Conservation (phyloP, 2,888 invertebrate genomes). For the Rosalia funebris region DNA sequence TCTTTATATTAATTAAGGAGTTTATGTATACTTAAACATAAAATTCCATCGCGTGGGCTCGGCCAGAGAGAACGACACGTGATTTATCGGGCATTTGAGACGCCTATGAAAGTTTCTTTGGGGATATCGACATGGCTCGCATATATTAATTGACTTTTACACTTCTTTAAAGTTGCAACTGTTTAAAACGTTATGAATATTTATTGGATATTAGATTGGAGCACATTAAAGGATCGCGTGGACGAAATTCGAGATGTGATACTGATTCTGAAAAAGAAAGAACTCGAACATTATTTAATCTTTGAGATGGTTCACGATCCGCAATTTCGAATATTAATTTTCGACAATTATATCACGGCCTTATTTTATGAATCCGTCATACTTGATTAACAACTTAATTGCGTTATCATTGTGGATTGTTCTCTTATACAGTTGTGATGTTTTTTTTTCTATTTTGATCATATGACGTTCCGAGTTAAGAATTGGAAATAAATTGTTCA, state of each 20-base stretch:
- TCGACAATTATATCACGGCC: too few relatives aligned
- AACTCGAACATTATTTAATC: too few relatives aligned
- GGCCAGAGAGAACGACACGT: slow-evolving; percentile 13
- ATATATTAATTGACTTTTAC: slow-evolving; percentile 43
- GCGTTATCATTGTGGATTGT: too few relatives aligned
- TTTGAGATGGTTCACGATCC: too few relatives aligned
- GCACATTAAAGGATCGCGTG: slow-evolving; percentile 28
- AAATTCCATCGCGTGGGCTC: too few relatives aligned
- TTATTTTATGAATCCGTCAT: too few relatives aligned
- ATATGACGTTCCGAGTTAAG: neutral
- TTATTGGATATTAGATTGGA: slow-evolving; percentile 40
- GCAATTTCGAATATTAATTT: too few relatives aligned
- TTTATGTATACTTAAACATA: too few relatives aligned
- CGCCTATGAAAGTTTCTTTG: slow-evolving; percentile 17
- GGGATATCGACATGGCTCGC: slow-evolving; percentile 35
- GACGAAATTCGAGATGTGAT: slow-evolving; percentile 10
- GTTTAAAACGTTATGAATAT: slow-evolving; percentile 42
- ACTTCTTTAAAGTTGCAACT: slow-evolving; percentile 40
- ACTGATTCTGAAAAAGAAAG: too few relatives aligned
- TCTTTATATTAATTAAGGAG: too few relatives aligned
- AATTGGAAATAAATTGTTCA: slow-evolving; percentile 10
- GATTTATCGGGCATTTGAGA: neutral
- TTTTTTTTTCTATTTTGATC: neutral
- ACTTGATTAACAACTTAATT: too few relatives aligned
- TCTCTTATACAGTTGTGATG: neutral